Percentiles rank a stretch among this genome's conserved stretches.
Evolutionary conservation across 2,113 vertebrate species (phyloP).

Genomic region (Bothrops jararaca): DNA sequence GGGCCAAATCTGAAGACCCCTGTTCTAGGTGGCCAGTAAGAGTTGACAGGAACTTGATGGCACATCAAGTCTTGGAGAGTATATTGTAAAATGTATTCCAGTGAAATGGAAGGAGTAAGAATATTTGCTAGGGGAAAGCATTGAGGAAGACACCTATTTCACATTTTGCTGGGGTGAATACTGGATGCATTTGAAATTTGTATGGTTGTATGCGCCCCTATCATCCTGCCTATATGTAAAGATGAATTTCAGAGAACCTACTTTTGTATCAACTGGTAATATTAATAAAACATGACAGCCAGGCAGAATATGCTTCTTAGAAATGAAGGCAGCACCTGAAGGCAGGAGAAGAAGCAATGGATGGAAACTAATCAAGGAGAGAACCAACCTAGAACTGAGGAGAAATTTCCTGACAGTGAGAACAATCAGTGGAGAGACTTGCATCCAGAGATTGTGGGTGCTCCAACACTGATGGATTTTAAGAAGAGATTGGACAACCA

Average conservation of each 20-base stretch:
- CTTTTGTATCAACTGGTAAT: neutral
- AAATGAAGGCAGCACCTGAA: too few relatives aligned
- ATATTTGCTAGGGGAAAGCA: neutral
- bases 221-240: neutral
- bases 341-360: too few relatives aligned
- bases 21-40: neutral
- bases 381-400: too few relatives aligned
- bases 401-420: too few relatives aligned
- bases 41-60: neutral
- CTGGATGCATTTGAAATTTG: too few relatives aligned
- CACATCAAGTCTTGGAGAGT: neutral
- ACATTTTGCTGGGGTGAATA: neutral
- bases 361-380: too few relatives aligned
- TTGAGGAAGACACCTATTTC: neutral
- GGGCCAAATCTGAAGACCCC: too few relatives aligned
- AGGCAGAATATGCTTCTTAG: neutral
- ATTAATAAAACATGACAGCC: neutral
- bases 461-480: neutral
- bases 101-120: neutral
- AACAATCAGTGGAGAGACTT: too few relatives aligned
- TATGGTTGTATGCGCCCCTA: neutral
- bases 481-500: neutral
- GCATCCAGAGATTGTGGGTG: too few relatives aligned
- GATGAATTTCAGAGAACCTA: neutral
- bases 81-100: neutral